Evolutionary conservation across 2,888 invertebrate genomes (phyloP).

Genomic region (Acronicta alni): DNA sequence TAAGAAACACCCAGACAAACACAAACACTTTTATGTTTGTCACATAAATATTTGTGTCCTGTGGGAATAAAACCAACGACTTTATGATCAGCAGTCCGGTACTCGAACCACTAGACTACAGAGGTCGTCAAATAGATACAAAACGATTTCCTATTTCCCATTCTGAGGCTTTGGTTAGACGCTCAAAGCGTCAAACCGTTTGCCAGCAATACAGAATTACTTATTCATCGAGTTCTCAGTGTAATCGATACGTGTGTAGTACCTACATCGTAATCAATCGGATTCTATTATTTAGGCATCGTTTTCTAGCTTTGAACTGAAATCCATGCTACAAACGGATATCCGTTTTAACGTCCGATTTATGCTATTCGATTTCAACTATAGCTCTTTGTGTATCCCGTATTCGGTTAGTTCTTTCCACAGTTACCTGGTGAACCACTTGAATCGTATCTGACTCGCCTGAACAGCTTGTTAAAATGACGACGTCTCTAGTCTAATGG

Average conservation of each 20-base stretch:
- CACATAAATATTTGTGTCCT: no score
- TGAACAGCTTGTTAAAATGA: no score
- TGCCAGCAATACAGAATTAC: slow-evolving; percentile 1
- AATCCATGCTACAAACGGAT: not conserved
- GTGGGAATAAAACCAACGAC: no score
- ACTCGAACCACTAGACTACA: no score
- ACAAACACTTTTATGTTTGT: no score
- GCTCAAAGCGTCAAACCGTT: slow-evolving; percentile 11
- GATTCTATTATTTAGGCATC: not conserved
- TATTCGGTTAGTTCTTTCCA: slow-evolving; percentile 1
- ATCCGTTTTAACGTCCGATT: slow-evolving; percentile 18
- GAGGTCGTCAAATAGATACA: not conserved
- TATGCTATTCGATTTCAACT: slow-evolving; percentile 22
- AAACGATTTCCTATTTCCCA: slow-evolving; percentile 20
- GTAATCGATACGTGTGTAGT: not conserved
- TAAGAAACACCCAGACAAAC: no score
- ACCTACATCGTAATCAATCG: not conserved
- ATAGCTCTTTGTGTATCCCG: slow-evolving; percentile 3
- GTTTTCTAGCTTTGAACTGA: not conserved
- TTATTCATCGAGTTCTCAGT: no score
- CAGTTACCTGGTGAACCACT: slow-evolving; percentile 3
- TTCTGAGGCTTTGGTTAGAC: slow-evolving; percentile 3
- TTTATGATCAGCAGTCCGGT: no score
- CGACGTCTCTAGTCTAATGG: no score
- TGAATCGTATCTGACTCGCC: not conserved